Conservation (phyloP, 2,888 invertebrate species). For the Patella caerulea region DNA sequence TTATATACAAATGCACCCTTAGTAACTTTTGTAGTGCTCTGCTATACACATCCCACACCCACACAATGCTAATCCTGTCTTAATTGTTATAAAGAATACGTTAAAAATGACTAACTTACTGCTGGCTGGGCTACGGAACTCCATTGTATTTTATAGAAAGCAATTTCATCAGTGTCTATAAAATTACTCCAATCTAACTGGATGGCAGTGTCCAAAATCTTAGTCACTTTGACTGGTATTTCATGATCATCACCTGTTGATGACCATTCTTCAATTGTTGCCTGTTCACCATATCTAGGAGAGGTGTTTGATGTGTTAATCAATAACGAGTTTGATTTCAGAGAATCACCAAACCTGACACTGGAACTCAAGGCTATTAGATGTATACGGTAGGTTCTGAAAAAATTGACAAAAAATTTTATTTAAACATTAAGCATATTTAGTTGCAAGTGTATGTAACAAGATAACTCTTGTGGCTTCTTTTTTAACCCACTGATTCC, state of each 20-base stretch:
- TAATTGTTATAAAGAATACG: too few species aligned
- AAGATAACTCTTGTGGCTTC: too few species aligned
- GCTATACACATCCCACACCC: too few species aligned
- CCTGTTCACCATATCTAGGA: constrained; percentile 35
- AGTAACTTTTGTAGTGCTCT: too few species aligned
- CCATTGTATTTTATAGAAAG: constrained; percentile 69
- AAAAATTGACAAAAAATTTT: constrained; percentile 8
- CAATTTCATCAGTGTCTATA: constrained; percentile 59
- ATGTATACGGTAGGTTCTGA: constrained; percentile 67
- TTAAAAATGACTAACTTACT: constrained; percentile 47
- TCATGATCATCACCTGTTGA: constrained; percentile 56
- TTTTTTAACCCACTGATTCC: too few species aligned
- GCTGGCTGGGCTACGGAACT: constrained; percentile 70
- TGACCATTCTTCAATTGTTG: constrained; percentile 49
- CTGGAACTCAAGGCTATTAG: constrained; percentile 65
- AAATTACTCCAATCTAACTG: constrained; percentile 69
- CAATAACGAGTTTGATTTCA: constrained; percentile 64
- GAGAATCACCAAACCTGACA: constrained; percentile 61
- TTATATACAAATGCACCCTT: too few species aligned
- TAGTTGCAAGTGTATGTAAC: background rate
- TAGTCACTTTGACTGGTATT: constrained; percentile 64
- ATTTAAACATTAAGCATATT: too few species aligned
- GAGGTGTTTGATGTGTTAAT: constrained; percentile 55
- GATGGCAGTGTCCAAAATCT: constrained; percentile 65
- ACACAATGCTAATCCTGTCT: too few species aligned